phyloP scores from a whole-genome alignment of 2,113 vertebrate genomes.

The Myocastor coypus region DNA sequence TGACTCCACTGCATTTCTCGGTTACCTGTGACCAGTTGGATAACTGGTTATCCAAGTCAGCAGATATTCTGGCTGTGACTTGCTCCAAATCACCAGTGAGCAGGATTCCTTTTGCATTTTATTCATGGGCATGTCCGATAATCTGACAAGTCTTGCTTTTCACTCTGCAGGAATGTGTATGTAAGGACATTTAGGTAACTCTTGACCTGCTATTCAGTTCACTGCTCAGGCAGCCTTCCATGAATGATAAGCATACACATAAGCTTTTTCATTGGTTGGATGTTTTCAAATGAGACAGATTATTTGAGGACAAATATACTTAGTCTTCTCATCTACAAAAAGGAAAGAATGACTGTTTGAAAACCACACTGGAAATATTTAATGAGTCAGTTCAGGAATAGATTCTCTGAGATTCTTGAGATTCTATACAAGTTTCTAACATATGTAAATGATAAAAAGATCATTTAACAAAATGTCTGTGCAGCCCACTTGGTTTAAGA shows the following conservation, averaged over 20 bases:
- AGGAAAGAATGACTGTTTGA: not conserved
- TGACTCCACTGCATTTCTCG: not conserved
- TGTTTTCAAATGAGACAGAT: not conserved
- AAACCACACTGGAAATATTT: not conserved
- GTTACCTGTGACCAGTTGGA: not conserved
- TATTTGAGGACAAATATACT: not conserved
- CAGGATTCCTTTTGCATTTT: not conserved
- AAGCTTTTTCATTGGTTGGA: not conserved
- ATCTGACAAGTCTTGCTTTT: not conserved
- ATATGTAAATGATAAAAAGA: not conserved
- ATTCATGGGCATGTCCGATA: not conserved
- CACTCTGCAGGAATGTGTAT: not conserved
- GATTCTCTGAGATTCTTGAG: not conserved
- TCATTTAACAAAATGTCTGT: not conserved
- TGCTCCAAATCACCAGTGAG: not conserved
- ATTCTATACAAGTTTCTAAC: not conserved
- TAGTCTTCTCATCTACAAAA: not conserved
- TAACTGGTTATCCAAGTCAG: not conserved
- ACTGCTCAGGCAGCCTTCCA: not conserved
- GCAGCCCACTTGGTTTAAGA: not conserved
- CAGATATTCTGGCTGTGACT: not conserved
- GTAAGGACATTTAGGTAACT: not conserved
- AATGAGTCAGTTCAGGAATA: not conserved
- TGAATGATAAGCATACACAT: accelerated
- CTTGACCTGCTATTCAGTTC: not conserved